phyloP scores from a whole-genome alignment of 2,888 invertebrate genomes.

The Diarsia mendica region DNA sequence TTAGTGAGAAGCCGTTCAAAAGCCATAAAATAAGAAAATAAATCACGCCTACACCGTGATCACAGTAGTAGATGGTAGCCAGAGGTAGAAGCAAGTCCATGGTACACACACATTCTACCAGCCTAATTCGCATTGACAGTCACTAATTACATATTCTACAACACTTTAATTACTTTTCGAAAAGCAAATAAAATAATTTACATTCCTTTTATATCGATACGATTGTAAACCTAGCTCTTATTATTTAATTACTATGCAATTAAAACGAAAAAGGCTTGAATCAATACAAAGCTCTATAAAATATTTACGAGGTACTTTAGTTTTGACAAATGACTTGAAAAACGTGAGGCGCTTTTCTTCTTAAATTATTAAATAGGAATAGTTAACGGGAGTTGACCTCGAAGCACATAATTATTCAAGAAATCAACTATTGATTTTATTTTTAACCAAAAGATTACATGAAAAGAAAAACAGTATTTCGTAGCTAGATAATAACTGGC shows the following conservation, averaged over 20 bases:
- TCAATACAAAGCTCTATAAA: conserved; percentile 31
- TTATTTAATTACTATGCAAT: conserved; percentile 24
- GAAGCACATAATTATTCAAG: neutral
- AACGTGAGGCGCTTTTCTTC: neutral
- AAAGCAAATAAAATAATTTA: neutral
- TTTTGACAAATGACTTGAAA: conserved; percentile 36
- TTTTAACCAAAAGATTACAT: neutral
- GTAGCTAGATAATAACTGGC: too few species aligned
- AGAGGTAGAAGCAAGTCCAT: neutral
- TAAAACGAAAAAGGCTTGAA: conserved; percentile 2
- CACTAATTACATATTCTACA: neutral
- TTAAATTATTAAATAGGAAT: conserved; percentile 30
- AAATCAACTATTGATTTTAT: conserved; percentile 5
- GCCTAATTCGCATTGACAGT: neutral
- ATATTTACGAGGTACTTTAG: conserved; percentile 44
- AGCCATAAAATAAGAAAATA: too few species aligned
- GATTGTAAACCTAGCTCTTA: conserved; percentile 9
- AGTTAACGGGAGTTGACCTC: conserved; percentile 24
- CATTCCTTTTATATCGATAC: neutral
- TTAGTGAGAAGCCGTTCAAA: too few species aligned
- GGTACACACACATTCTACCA: neutral
- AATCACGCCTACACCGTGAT: neutral
- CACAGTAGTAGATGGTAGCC: too few species aligned
- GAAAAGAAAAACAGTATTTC: too few species aligned
- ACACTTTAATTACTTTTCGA: neutral